phyloP scores from a whole-genome alignment of 2,888 invertebrate genomes.

The Drosophila nigricruria region DNA sequence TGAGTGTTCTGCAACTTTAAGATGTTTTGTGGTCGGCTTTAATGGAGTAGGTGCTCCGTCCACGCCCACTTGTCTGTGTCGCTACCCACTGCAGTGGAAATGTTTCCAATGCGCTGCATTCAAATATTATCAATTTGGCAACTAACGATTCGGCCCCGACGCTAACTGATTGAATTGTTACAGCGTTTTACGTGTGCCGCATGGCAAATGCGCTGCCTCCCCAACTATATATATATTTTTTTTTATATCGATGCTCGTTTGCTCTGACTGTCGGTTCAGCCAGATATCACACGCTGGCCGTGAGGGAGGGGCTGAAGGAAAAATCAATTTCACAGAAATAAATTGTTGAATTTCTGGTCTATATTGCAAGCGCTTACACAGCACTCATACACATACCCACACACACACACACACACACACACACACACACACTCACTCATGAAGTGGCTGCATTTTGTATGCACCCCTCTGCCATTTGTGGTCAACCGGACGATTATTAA shows the following conservation, averaged over 20 bases:
- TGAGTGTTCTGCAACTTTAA: constrained; percentile 17
- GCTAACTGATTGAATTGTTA: constrained; percentile 85
- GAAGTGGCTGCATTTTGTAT: constrained; percentile 8
- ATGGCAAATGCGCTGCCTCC: constrained; percentile 59
- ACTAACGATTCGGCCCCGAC: constrained; percentile 57
- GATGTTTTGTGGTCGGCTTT: constrained; percentile 18
- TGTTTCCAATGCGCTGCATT: constrained; percentile 77
- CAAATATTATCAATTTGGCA: constrained; percentile 82
- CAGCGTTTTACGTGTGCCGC: constrained; percentile 82
- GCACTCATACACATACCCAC: constrained; percentile 1
- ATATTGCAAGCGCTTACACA: constrained; percentile 70
- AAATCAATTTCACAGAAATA: constrained; percentile 77
- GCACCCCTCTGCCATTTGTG: constrained; percentile 20
- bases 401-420: background rate
- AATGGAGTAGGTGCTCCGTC: background rate
- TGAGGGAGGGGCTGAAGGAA: constrained; percentile 18
- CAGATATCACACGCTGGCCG: constrained; percentile 22
- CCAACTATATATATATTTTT: background rate
- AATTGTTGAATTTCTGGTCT: constrained; percentile 78
- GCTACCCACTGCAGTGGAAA: constrained; percentile 63
- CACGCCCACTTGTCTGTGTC: constrained; percentile 28
- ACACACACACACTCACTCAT: background rate
- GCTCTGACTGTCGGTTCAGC: constrained; percentile 20
- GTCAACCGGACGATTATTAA: constrained; percentile 34
- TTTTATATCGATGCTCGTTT: constrained; percentile 38